Conservation (phyloP, 1,140 invertebrate genomes). For the Schlechtendalia chinensis region DNA sequence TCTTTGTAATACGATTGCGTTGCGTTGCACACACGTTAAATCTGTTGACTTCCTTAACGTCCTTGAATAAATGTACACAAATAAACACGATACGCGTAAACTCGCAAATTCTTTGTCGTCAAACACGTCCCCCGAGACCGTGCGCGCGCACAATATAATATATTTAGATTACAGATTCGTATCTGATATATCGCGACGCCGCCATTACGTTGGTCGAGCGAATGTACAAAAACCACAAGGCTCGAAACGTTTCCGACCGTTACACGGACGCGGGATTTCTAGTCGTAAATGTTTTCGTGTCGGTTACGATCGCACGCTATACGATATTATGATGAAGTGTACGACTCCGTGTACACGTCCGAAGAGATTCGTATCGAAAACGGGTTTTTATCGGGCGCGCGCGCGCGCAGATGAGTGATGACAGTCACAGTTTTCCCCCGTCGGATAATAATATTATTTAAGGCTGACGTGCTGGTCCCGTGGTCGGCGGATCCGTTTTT, state of each 20-base stretch:
- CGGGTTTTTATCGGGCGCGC: constrained; percentile 10
- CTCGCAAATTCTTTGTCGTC: not conserved
- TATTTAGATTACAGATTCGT: too few relatives aligned
- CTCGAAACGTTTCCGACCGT: not conserved
- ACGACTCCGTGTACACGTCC: not conserved
- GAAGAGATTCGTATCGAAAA: constrained; percentile 7
- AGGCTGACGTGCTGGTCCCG: too few relatives aligned
- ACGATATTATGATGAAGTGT: not conserved
- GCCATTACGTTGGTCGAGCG: not conserved
- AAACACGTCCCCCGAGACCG: not conserved
- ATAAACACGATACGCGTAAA: too few relatives aligned
- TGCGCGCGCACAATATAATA: too few relatives aligned
- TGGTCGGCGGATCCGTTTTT: not conserved
- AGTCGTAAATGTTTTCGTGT: not conserved
- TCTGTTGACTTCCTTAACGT: too few relatives aligned
- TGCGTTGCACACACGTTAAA: too few relatives aligned
- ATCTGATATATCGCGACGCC: too few relatives aligned
- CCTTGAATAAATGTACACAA: too few relatives aligned
- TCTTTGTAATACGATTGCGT: too few relatives aligned
- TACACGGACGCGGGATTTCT: not conserved
- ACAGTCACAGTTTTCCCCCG: not conserved
- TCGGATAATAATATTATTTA: too few relatives aligned
- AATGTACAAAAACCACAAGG: too few relatives aligned
- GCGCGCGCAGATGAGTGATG: not conserved
- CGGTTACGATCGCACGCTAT: not conserved